A percentile compares a stretch with the other conserved stretches of the same genome.
Evolutionary conservation across 2,888 invertebrate genomes (phyloP).

Genomic region (Strigamia transsilvanica): DNA sequence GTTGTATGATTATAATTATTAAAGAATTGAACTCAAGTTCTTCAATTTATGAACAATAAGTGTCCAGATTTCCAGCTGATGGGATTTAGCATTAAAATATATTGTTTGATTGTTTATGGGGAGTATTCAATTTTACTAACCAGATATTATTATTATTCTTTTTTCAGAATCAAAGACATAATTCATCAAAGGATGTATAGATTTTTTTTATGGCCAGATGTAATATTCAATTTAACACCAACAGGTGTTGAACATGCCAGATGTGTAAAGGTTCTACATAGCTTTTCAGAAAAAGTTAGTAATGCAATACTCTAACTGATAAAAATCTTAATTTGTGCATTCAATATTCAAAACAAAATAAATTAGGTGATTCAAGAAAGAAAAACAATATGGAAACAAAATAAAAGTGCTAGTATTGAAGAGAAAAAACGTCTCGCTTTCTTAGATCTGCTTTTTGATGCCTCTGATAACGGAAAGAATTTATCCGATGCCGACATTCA

Average conservation of each 20-base stretch:
- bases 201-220: slow-evolving; percentile 70
- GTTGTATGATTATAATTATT: too few relatives aligned
- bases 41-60: too few relatives aligned
- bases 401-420: background rate
- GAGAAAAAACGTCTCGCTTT: slow-evolving; percentile 61
- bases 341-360: too few relatives aligned
- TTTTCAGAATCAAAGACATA: slow-evolving; percentile 68
- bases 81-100: too few relatives aligned
- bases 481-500: slow-evolving; percentile 62
- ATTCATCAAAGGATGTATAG: slow-evolving; percentile 68
- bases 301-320: background rate
- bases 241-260: slow-evolving; percentile 70
- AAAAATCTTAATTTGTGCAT: background rate
- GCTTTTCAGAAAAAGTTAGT: slow-evolving; percentile 69
- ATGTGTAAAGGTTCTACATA: slow-evolving; percentile 70
- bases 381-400: background rate
- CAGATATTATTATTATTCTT: too few relatives aligned
- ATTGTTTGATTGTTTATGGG: too few relatives aligned
- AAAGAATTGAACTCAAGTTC: too few relatives aligned
- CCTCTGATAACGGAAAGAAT: slow-evolving; percentile 58
- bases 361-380: background rate
- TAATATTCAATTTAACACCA: slow-evolving; percentile 70
- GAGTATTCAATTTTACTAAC: too few relatives aligned
- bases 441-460: slow-evolving; percentile 63
- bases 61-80: too few relatives aligned